phyloP scores from a whole-genome alignment of 2,888 invertebrate genomes.

The Drosophila engyochracea region DNA sequence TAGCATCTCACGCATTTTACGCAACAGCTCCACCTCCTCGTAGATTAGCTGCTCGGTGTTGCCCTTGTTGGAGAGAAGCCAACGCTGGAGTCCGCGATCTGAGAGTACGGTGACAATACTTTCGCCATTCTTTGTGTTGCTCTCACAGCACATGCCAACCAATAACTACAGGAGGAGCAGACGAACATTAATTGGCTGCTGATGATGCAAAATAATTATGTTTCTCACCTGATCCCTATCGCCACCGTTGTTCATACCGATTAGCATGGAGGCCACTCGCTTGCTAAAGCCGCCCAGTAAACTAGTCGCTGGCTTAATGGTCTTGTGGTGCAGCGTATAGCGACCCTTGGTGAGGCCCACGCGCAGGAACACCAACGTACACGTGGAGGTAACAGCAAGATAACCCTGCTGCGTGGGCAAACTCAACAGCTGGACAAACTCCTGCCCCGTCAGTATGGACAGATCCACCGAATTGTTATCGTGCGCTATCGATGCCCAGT shows the following conservation, averaged over 20 bases:
- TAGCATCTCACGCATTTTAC: slow-evolving; percentile 90
- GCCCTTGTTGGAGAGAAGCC: slow-evolving; percentile 89
- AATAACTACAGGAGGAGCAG: slow-evolving; percentile 85
- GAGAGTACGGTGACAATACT: slow-evolving; percentile 90
- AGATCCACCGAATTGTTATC: slow-evolving; percentile 94
- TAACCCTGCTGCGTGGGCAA: slow-evolving; percentile 90
- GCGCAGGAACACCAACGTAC: slow-evolving; percentile 92
- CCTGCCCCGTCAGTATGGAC: slow-evolving; percentile 94
- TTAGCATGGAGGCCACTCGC: slow-evolving; percentile 85
- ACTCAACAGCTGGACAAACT: slow-evolving; percentile 91
- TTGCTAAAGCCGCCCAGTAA: slow-evolving; percentile 95
- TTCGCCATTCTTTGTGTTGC: slow-evolving; percentile 82
- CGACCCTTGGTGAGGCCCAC: slow-evolving; percentile 88
- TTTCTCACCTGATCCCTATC: slow-evolving; percentile 84
- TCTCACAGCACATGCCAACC: slow-evolving; percentile 89
- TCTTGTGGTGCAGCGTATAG: slow-evolving; percentile 89
- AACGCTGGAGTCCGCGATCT: slow-evolving; percentile 93
- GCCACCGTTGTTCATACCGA: slow-evolving; percentile 83
- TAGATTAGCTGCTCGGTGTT: slow-evolving; percentile 90
- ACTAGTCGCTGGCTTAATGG: slow-evolving; percentile 91
- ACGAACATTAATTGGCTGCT: not conserved
- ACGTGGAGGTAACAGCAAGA: slow-evolving; percentile 95
- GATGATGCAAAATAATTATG: not conserved
- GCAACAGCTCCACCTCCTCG: slow-evolving; percentile 90
- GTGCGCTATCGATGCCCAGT: slow-evolving; percentile 96